Evolutionary conservation across 2,797 vertebrate genomes (phyloP).

Genomic region (Sebastes taczanowskii): DNA sequence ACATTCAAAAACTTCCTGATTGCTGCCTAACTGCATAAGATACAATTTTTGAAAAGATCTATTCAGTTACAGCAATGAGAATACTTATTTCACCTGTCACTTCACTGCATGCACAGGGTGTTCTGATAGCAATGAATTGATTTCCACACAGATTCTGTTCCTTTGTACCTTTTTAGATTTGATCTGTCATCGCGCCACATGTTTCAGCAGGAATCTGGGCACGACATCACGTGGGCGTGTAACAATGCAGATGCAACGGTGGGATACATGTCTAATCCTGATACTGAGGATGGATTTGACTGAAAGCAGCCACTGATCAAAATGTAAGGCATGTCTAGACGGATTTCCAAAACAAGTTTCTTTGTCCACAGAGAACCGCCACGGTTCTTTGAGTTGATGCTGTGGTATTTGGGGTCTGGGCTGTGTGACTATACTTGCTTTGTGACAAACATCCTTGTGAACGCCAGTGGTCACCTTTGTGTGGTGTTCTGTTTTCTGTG

Average conservation of each 20-base stretch:
- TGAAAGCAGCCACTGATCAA: conserved; percentile 28
- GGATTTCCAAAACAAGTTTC: neutral
- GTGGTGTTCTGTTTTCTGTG: conserved; percentile 1
- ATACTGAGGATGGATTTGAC: conserved; percentile 31
- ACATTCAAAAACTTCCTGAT: too few species aligned
- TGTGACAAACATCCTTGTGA: conserved; percentile 11
- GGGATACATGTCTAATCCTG: conserved; percentile 42
- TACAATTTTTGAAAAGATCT: too few species aligned
- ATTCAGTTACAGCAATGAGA: neutral
- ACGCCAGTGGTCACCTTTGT: conserved; percentile 15
- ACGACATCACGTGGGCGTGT: neutral
- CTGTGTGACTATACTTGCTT: conserved; percentile 7
- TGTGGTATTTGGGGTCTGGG: conserved; percentile 1
- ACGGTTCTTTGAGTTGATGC: neutral
- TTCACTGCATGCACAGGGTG: neutral
- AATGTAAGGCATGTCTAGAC: conserved; percentile 44
- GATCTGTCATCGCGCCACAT: conserved; percentile 13
- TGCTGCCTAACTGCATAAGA: too few species aligned
- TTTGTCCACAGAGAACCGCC: neutral
- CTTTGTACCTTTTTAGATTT: conserved; percentile 13
- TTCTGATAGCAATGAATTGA: neutral
- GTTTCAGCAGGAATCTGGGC: conserved; percentile 38
- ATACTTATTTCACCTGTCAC: neutral
- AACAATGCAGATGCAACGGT: conserved; percentile 18
- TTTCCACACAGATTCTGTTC: conserved; percentile 5